Conservation (phyloP, 2,113 vertebrate genomes). For the Chaetodon auriga region DNA sequence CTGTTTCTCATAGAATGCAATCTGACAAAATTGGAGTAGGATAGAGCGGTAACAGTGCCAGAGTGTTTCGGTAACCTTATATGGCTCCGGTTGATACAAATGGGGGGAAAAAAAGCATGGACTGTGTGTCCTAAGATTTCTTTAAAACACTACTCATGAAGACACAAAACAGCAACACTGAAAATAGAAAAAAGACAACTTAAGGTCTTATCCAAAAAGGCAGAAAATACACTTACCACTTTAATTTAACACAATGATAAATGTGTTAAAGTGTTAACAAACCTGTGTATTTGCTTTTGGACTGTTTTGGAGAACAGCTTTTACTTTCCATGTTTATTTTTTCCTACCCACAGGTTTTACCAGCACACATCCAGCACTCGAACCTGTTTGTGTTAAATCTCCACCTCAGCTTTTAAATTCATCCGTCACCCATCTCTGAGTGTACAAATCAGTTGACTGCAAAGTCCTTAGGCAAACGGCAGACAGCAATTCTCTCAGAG, state of each 20-base stretch:
- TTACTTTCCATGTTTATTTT: background rate
- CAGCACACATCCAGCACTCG: background rate
- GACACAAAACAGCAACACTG: background rate
- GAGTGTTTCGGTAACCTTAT: background rate
- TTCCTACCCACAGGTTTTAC: background rate
- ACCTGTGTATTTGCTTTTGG: background rate
- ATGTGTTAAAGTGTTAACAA: background rate
- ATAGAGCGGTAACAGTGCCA: background rate
- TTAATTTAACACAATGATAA: background rate
- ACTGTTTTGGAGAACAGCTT: background rate
- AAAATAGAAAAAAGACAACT: background rate
- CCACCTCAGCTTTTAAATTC: background rate
- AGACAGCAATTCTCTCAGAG: background rate
- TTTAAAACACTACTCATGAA: background rate
- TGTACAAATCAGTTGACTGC: background rate
- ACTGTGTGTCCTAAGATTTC: background rate
- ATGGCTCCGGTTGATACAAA: background rate
- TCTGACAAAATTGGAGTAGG: conserved; percentile 31
- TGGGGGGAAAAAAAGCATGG: background rate
- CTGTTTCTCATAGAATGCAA: conserved; percentile 33
- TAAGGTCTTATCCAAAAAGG: background rate
- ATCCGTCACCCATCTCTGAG: background rate
- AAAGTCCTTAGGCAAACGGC: background rate
- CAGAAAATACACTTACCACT: background rate
- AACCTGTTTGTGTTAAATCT: background rate